These are phyloP conservation scores for Hormaphis cornu DNA, from an alignment of 1,140 invertebrate genomes.

Conservation along the genomic window DNA sequence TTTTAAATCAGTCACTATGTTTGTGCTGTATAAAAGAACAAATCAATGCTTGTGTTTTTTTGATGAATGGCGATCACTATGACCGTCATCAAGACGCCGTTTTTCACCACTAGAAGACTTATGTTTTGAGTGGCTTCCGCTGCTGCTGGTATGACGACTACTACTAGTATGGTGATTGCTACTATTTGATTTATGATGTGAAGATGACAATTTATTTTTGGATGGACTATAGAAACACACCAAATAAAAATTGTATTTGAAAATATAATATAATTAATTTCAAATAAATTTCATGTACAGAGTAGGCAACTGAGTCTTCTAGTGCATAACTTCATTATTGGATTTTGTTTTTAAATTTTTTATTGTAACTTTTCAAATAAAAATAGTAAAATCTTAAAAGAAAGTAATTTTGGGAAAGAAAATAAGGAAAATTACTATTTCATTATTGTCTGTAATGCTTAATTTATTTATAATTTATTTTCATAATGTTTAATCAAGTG, in stretches of 20 bases:
- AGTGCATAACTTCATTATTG: no score
- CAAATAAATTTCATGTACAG: no score
- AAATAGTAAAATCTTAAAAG: no score
- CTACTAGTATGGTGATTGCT: conserved; percentile 9
- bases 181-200: conserved; percentile 11
- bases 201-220: conserved; percentile 24
- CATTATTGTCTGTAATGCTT: no score
- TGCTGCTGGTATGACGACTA: background rate
- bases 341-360: no score
- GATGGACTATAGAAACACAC: conserved; percentile 7
- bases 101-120: conserved; percentile 14
- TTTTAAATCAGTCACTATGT: background rate
- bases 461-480: no score
- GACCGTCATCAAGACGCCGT: conserved; percentile 4
- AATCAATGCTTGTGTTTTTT: conserved; percentile 10
- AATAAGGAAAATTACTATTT: no score
- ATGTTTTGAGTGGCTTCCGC: background rate
- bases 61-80: conserved; percentile 17
- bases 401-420: no score
- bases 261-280: background rate
- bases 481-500: no score
- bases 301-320: no score
- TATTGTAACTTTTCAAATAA: no score
- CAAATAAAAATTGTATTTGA: background rate
- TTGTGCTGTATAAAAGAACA: background rate